Conservation (phyloP, 2,113 vertebrate species). For the Bubalus kerabau region DNA sequence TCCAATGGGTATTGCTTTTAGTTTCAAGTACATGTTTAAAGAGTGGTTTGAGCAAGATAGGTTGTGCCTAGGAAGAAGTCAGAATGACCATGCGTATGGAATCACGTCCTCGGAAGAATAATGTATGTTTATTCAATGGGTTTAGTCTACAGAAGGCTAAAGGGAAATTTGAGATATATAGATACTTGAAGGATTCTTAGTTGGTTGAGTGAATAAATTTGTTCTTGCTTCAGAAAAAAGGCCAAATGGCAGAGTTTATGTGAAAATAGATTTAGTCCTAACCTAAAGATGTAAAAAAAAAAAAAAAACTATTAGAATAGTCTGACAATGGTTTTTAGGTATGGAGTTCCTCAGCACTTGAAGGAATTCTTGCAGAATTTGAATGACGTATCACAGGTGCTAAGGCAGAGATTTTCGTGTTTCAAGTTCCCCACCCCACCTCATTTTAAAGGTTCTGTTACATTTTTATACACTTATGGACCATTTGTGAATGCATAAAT, state of each 20-base stretch:
- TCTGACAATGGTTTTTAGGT: neutral
- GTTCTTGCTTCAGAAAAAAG: constrained; percentile 20
- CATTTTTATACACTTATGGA: neutral
- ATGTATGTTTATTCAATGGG: neutral
- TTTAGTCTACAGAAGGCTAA: neutral
- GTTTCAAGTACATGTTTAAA: neutral
- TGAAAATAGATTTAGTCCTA: neutral
- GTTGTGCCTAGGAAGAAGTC: neutral
- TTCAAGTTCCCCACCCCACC: neutral
- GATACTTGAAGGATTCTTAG: neutral
- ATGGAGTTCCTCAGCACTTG: neutral
- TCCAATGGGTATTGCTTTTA: neutral
- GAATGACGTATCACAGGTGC: neutral
- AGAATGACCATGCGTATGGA: neutral
- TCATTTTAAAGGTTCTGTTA: neutral
- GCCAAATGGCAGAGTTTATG: neutral
- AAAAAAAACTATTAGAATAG: neutral
- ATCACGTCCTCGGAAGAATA: neutral
- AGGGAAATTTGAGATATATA: neutral
- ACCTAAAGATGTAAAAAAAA: neutral
- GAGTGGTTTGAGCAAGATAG: neutral
- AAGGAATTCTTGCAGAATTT: neutral
- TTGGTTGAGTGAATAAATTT: neutral
- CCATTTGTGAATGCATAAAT: neutral
- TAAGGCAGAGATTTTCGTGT: neutral